These are phyloP conservation scores for Agelaius phoeniceus DNA, from an alignment of 2,113 vertebrate species.

Conservation along the genomic window DNA sequence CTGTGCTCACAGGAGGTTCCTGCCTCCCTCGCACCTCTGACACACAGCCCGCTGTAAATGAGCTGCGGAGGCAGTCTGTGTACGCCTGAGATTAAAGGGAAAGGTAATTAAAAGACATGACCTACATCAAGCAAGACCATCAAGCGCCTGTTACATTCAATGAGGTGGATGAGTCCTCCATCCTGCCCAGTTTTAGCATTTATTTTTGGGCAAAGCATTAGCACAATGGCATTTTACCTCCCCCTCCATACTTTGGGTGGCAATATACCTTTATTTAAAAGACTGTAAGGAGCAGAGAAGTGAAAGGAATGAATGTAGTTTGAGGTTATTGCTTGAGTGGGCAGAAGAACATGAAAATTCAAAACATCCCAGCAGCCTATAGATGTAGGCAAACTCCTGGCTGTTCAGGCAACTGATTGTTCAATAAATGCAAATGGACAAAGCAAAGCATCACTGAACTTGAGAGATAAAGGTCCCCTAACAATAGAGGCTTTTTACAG, in stretches of 20 bases:
- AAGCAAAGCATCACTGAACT: slow-evolving; percentile 52
- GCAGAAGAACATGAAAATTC: slow-evolving; percentile 36
- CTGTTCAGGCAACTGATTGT: slow-evolving; percentile 23
- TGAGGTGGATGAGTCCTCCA: background rate
- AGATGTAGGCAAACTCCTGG: slow-evolving; percentile 13
- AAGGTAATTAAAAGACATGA: background rate
- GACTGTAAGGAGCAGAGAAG: background rate
- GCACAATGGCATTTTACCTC: background rate
- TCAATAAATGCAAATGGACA: slow-evolving; percentile 47
- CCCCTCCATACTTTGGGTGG: background rate
- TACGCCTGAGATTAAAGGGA: background rate
- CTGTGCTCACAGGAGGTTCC: background rate
- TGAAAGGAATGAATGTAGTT: background rate
- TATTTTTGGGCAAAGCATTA: background rate
- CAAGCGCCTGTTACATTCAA: background rate
- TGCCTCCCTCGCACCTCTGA: accelerated
- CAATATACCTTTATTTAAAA: slow-evolving; percentile 1
- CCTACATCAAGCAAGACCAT: background rate
- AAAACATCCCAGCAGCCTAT: background rate
- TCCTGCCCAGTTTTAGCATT: background rate
- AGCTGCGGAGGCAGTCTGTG: accelerated
- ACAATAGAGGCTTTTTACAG: slow-evolving; percentile 40
- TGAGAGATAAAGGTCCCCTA: slow-evolving; percentile 50
- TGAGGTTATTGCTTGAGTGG: slow-evolving; percentile 33
- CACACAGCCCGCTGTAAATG: accelerated